phyloP scores from a whole-genome alignment of 2,113 vertebrate species.

The Scomber japonicus region DNA sequence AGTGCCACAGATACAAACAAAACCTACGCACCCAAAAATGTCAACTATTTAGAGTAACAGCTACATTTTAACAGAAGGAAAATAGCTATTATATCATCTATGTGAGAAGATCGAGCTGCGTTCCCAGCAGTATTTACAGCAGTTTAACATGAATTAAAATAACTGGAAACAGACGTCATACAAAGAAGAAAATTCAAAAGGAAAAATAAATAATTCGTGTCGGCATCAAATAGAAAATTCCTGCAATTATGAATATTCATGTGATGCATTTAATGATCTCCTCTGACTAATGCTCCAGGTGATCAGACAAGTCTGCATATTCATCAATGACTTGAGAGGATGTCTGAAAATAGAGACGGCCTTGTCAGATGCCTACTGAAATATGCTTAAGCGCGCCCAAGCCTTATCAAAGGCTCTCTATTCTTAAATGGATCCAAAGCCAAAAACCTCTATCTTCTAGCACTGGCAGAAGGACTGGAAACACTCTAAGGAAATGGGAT shows the following conservation, averaged over 20 bases:
- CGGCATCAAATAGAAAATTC: not conserved
- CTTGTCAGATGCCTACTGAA: slow-evolving; percentile 64
- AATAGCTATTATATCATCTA: not conserved
- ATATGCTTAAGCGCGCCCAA: slow-evolving; percentile 25
- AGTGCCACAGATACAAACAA: slow-evolving; percentile 41
- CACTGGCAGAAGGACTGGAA: slow-evolving; percentile 14
- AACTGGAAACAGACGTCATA: slow-evolving; percentile 5
- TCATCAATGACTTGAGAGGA: slow-evolving; percentile 55
- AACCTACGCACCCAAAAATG: not conserved
- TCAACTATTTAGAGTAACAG: not conserved
- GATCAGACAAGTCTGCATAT: slow-evolving; percentile 55
- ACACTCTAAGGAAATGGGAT: slow-evolving; percentile 7
- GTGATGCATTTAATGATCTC: slow-evolving; percentile 44
- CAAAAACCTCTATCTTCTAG: slow-evolving; percentile 35
- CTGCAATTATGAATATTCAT: slow-evolving; percentile 30
- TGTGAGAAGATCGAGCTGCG: not conserved
- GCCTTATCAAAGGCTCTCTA: slow-evolving; percentile 71
- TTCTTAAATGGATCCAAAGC: slow-evolving; percentile 58
- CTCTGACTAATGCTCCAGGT: slow-evolving; percentile 31
- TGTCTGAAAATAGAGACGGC: slow-evolving; percentile 70
- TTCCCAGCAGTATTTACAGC: not conserved
- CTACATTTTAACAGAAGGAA: not conserved
- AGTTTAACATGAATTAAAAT: not conserved
- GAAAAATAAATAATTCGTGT: not conserved
- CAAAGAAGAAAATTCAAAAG: too few species aligned